Conservation (phyloP, 2,888 invertebrate genomes). For the Flexamia atlantica region DNA sequence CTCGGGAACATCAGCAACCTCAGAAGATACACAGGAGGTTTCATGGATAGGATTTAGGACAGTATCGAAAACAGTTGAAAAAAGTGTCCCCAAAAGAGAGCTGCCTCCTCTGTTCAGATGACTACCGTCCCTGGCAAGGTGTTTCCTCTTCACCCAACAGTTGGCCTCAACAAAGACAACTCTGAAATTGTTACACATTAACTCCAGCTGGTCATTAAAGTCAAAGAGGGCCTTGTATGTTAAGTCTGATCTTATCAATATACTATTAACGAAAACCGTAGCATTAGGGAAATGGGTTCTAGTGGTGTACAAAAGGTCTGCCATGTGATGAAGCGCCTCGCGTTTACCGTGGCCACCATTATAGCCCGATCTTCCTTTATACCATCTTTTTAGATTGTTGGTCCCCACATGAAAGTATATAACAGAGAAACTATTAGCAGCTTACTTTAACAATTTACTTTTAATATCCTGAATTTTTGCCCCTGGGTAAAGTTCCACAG, state of each 20-base stretch:
- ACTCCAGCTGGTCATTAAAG: constrained; percentile 13
- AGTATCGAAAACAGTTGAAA: neutral
- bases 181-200: constrained; percentile 22
- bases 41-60: too few relatives aligned
- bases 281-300: constrained; percentile 18
- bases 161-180: constrained; percentile 29
- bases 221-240: constrained; percentile 34
- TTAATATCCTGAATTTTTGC: neutral
- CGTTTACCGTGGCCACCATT: constrained; percentile 32
- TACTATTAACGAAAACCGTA: neutral
- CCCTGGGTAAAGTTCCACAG: neutral
- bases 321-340: constrained; percentile 28
- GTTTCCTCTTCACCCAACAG: neutral
- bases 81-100: neutral
- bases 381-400: neutral
- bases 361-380: constrained; percentile 10
- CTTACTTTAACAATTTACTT: neutral
- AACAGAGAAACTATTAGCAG: neutral
- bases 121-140: constrained; percentile 11
- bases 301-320: constrained; percentile 22
- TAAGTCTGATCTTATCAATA: constrained; percentile 14
- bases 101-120: neutral
- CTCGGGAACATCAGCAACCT: too few relatives aligned
- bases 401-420: constrained; percentile 37
- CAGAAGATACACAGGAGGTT: too few relatives aligned